Evolutionary conservation across 2,113 vertebrate species (phyloP), one percentile per base, ranked within the genome.

Genomic region (Perognathus longimembris): DNA sequence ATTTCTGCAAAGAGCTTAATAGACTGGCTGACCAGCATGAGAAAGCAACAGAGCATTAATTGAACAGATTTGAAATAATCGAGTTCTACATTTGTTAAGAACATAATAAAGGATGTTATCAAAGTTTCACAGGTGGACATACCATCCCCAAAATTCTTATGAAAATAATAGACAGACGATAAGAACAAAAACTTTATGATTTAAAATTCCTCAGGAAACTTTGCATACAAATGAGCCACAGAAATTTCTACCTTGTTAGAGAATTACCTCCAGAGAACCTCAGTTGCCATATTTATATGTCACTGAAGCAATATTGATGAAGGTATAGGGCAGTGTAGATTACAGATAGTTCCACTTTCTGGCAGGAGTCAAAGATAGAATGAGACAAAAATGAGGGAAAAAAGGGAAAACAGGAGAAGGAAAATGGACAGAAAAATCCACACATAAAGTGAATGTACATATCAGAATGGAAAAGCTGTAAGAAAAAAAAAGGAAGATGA

Each of bases 31-130:
- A 92, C 95, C 94, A 96, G 91, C 84, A 45, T 95, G 94, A 97
- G 94, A 96, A 97, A 92, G 89, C 71, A 96, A 54, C 4, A 5
- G 79, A 96, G 71, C 64, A 96, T 96, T 98, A 97, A 97, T 84
- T 97, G 96, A 97, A 95, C 92, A 97, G 97, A 96, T 95, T 90
- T 91, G 95, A 92, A 96, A 97, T 97, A 97, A 97, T 93, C 90
- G 92, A 97, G 93, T 89, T 92, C 90, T 85, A 95, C 84, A 94
- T 97, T 97, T 97, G 30, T 92, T 96, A 92, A 97, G 93, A 96
- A 95, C 95, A 96, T 95, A 97, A 97, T 96, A 95, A 97, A 97
- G 85, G 89, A 96, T 96, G 75, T 92, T 96, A 97, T 97, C 93
- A 96, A 91, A 95, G 91, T 87, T 97, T 96, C 90, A 78, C 66